Conservation (phyloP, 1,140 invertebrate genomes). For the Pogonognathellus flavescens region DNA sequence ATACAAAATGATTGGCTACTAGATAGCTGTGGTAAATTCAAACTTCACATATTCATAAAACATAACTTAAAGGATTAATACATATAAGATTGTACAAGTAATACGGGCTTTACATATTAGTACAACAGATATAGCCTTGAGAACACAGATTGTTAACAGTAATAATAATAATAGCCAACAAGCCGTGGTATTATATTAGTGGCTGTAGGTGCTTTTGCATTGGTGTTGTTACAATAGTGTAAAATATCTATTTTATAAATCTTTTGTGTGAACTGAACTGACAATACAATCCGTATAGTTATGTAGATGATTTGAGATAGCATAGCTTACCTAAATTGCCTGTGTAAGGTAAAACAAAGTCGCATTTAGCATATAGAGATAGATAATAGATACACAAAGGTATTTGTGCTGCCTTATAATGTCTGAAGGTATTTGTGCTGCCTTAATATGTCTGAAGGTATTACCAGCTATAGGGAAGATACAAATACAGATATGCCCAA, state of each 20-base stretch:
- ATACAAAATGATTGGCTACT: too few species aligned
- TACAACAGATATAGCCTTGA: too few species aligned
- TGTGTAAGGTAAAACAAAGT: neutral
- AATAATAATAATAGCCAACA: neutral
- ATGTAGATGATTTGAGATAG: neutral
- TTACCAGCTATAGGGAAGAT: neutral
- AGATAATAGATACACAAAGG: neutral
- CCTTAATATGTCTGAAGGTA: neutral
- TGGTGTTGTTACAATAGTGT: neutral
- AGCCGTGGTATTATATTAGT: neutral
- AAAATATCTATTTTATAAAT: neutral
- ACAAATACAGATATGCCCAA: neutral
- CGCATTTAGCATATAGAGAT: neutral
- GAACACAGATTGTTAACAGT: too few species aligned
- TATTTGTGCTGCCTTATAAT: neutral
- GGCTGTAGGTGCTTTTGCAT: neutral
- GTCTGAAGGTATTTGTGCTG: too few species aligned
- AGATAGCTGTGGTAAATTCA: too few species aligned
- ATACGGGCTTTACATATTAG: too few species aligned
- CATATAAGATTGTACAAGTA: too few species aligned
- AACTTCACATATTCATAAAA: too few species aligned
- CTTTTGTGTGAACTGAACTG: slow-evolving; percentile 10
- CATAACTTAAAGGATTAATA: too few species aligned
- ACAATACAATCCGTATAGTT: neutral
- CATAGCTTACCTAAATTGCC: neutral